These are phyloP conservation scores for Elegia similella DNA, from an alignment of 2,888 invertebrate genomes.

Conservation along the genomic window DNA sequence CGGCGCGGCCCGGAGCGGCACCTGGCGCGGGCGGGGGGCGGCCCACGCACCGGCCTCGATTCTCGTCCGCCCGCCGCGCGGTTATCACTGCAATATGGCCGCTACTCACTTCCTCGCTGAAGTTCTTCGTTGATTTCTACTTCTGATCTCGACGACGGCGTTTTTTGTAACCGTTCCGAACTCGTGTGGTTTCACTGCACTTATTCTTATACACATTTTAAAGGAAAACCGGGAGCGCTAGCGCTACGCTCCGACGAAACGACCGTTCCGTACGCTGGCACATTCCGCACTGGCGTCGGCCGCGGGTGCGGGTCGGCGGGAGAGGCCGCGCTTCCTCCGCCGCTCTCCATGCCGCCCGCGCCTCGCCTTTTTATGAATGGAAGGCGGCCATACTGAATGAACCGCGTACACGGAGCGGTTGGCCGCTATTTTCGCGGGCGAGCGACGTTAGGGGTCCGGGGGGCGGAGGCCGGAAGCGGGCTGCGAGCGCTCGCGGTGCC, in stretches of 20 bases:
- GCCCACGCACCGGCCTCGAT: conserved; percentile 83
- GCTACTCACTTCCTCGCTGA: conserved; percentile 82
- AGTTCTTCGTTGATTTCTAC: conserved; percentile 82
- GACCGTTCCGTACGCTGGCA: conserved; percentile 81
- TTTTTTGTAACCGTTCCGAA: conserved; percentile 79
- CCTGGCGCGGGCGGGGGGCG: conserved; percentile 80
- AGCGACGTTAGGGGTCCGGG: conserved; percentile 67
- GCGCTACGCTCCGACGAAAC: conserved; percentile 83
- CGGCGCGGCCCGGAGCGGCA: conserved; percentile 84
- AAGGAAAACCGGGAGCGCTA: conserved; percentile 81
- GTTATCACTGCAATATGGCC: conserved; percentile 83
- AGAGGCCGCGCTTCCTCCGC: conserved; percentile 76
- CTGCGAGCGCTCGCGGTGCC: conserved; percentile 79
- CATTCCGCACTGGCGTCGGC: conserved; percentile 81
- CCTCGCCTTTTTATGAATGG: conserved; percentile 87
- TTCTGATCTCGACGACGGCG: conserved; percentile 80
- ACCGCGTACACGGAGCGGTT: conserved; percentile 83
- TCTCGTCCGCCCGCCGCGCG: conserved; percentile 82
- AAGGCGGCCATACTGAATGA: conserved; percentile 88
- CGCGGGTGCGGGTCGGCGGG: conserved; percentile 75
- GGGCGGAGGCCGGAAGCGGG: conserved; percentile 77
- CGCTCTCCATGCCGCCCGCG: conserved; percentile 72
- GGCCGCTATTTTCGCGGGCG: conserved; percentile 80
- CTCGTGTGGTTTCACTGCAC: conserved; percentile 81
- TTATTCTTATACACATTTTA: conserved; percentile 83